These are phyloP conservation scores for Axea sp. DNA, from an alignment of 2,888 invertebrate genomes.

Conservation along the genomic window DNA sequence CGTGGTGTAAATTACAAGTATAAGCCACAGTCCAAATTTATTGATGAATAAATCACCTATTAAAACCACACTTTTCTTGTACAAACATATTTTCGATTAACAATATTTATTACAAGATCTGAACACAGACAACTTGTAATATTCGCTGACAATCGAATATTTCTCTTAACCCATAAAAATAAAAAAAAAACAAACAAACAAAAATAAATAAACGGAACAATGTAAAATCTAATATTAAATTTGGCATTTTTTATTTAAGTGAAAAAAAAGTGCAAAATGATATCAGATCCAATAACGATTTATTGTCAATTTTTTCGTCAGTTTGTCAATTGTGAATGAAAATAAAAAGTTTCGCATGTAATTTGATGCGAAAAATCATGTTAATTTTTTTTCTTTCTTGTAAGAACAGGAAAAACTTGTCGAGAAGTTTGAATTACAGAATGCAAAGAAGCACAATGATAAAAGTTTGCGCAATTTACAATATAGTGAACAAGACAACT, in stretches of 20 bases:
- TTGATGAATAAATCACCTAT: slow-evolving; percentile 60
- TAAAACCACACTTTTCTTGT: slow-evolving; percentile 59
- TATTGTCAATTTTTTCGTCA: too few relatives aligned
- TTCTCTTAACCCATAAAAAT: too few relatives aligned
- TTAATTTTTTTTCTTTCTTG: too few relatives aligned
- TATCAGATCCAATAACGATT: too few relatives aligned
- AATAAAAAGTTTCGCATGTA: too few relatives aligned
- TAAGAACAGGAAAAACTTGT: slow-evolving; percentile 3
- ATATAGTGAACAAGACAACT: slow-evolving; percentile 34
- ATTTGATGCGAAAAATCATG: too few relatives aligned
- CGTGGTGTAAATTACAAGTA: slow-evolving; percentile 62
- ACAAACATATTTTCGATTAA: slow-evolving; percentile 61
- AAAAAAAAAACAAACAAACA: neutral
- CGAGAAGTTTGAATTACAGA: slow-evolving; percentile 1
- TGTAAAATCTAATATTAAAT: too few relatives aligned
- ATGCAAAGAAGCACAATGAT: slow-evolving; percentile 28
- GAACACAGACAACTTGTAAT: slow-evolving; percentile 11
- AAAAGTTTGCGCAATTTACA: slow-evolving; percentile 49
- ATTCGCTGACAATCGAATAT: slow-evolving; percentile 1
- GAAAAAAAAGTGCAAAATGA: too few relatives aligned
- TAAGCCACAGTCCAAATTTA: slow-evolving; percentile 61
- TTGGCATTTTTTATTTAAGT: too few relatives aligned
- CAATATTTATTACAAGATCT: slow-evolving; percentile 47
- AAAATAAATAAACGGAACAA: too few relatives aligned
- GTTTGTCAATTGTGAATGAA: too few relatives aligned